A percentile compares a stretch with the other conserved stretches of the same genome.
phyloP scores from a whole-genome alignment of 2,888 invertebrate species.

The Coecobrya sp. region DNA sequence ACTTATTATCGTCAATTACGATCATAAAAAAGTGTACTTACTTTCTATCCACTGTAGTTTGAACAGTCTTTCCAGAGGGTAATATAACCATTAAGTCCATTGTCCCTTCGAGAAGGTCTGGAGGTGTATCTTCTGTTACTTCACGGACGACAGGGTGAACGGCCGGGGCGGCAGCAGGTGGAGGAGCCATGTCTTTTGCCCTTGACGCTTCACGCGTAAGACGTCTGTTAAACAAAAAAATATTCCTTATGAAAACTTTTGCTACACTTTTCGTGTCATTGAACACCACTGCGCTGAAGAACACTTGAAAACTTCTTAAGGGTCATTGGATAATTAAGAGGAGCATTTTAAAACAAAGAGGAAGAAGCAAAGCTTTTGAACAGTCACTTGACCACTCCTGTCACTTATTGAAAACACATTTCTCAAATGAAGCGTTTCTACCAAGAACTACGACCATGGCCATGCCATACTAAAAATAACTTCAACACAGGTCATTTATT shows the following conservation, averaged over 20 bases:
- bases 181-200: conserved; percentile 81
- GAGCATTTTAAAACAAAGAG: background rate
- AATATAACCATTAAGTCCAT: conserved; percentile 91
- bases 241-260: background rate
- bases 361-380: background rate
- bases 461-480: background rate
- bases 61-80: conserved; percentile 89
- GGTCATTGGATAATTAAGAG: background rate
- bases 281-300: background rate
- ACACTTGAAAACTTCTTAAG: background rate
- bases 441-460: too few species aligned
- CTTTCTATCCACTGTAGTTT: conserved; percentile 90
- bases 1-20: conserved; percentile 2
- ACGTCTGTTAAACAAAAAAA: conserved; percentile 67
- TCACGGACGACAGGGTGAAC: conserved; percentile 87
- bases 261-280: background rate
- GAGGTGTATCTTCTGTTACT: conserved; percentile 91
- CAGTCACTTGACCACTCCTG: too few species aligned
- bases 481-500: background rate
- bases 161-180: conserved; percentile 80
- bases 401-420: too few species aligned
- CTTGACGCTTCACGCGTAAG: conserved; percentile 73
- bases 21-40: conserved; percentile 86
- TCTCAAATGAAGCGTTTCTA: too few species aligned
- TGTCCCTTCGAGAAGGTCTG: conserved; percentile 91